phyloP scores from a whole-genome alignment of 2,888 invertebrate genomes.

The Meteorus cinctellus region DNA sequence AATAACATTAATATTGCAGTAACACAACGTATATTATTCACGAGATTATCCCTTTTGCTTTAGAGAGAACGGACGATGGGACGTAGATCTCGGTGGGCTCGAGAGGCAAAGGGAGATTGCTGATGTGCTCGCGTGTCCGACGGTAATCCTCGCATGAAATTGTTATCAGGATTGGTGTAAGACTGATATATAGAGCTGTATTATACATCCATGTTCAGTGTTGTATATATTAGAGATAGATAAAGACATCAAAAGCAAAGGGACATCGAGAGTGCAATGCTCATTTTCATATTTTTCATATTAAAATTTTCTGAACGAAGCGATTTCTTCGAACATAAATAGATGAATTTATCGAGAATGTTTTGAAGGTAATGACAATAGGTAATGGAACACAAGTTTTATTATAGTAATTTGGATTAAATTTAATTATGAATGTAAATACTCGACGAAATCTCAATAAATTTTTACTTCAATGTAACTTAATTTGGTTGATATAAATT shows the following conservation, averaged over 20 bases:
- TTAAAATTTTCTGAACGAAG: too few relatives aligned
- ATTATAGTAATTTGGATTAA: too few relatives aligned
- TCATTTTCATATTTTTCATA: too few relatives aligned
- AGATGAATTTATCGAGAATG: too few relatives aligned
- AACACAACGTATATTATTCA: conserved; percentile 67
- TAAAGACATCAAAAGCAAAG: too few relatives aligned
- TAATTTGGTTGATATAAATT: too few relatives aligned
- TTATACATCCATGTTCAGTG: neutral
- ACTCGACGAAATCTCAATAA: too few relatives aligned
- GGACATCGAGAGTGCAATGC: conserved; percentile 40
- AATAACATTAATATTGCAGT: conserved; percentile 66
- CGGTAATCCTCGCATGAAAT: conserved; percentile 64
- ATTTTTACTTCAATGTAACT: too few relatives aligned
- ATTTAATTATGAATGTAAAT: too few relatives aligned
- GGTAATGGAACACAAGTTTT: too few relatives aligned
- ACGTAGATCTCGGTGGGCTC: neutral
- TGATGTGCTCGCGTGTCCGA: conserved; percentile 49
- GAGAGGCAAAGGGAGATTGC: conserved; percentile 50
- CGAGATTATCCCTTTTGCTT: conserved; percentile 65
- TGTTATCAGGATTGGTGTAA: conserved; percentile 63
- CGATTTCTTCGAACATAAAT: too few relatives aligned
- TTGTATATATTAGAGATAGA: conserved; percentile 26
- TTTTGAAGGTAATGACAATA: too few relatives aligned
- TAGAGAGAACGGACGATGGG: conserved; percentile 35
- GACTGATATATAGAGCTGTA: conserved; percentile 59